Conservation (phyloP, 2,888 invertebrate species). For the Caenorhabditis doughertyi region DNA sequence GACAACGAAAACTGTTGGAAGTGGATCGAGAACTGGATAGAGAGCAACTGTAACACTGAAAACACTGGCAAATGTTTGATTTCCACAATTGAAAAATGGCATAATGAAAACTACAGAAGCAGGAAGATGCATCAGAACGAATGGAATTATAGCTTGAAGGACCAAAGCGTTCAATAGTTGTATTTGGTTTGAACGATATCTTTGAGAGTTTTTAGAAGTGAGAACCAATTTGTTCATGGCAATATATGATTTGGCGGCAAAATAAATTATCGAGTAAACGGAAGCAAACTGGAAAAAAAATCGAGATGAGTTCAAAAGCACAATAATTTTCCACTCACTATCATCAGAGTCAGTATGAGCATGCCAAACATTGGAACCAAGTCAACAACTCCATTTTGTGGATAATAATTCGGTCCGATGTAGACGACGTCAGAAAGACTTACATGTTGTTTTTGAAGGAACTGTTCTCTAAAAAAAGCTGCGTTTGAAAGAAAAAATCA, state of each 20-base stretch:
- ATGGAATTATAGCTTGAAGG: slow-evolving; percentile 44
- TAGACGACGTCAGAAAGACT: slow-evolving; percentile 21
- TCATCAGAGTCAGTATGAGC: slow-evolving; percentile 43
- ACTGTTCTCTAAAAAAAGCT: slow-evolving; percentile 11
- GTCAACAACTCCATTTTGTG: slow-evolving; percentile 11
- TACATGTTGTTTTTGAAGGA: slow-evolving; percentile 20
- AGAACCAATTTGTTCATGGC: slow-evolving; percentile 31
- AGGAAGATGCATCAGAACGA: slow-evolving; percentile 43
- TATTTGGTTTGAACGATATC: slow-evolving; percentile 25
- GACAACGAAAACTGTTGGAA: slow-evolving; percentile 45
- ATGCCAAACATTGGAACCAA: slow-evolving; percentile 42
- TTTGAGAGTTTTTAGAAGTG: slow-evolving; percentile 24
- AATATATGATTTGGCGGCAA: slow-evolving; percentile 32
- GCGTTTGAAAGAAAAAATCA: background rate
- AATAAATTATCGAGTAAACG: slow-evolving; percentile 30
- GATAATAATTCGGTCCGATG: slow-evolving; percentile 45
- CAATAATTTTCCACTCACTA: slow-evolving; percentile 5
- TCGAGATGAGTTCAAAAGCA: background rate
- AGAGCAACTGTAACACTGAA: slow-evolving; percentile 51
- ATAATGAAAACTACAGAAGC: slow-evolving; percentile 40
- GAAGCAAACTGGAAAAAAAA: slow-evolving; percentile 41
- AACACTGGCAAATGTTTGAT: slow-evolving; percentile 32
- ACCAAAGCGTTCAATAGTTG: slow-evolving; percentile 43
- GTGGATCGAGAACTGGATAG: slow-evolving; percentile 39
- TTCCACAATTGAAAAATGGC: slow-evolving; percentile 36